Evolutionary conservation across 2,113 vertebrate genomes (phyloP).

Genomic region (Verasper variegatus): DNA sequence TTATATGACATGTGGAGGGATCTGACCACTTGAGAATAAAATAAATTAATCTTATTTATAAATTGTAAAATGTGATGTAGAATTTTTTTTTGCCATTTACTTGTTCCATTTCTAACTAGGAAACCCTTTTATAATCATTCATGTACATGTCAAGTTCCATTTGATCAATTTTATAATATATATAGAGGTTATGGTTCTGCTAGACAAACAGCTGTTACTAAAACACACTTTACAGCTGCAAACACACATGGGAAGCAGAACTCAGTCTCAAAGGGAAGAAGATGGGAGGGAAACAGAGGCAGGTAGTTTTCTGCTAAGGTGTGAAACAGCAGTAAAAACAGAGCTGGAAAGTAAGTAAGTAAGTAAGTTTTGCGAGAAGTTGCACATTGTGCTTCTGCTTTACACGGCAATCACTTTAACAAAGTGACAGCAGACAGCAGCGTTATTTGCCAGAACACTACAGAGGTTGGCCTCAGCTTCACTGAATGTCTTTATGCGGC

Average conservation of each 20-base stretch:
- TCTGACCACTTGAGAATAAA: no score
- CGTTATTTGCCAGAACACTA: constrained; percentile 33
- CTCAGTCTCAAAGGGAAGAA: constrained; percentile 13
- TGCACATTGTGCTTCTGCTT: constrained; percentile 13
- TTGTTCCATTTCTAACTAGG: no score
- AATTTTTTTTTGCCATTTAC: no score
- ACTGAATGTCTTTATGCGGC: constrained; percentile 56
- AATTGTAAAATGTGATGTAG: no score
- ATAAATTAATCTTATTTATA: no score
- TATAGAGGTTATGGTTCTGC: constrained; percentile 20
- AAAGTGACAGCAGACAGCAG: background rate
- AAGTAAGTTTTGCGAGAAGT: constrained; percentile 10
- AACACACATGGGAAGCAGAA: constrained; percentile 28
- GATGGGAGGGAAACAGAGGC: constrained; percentile 24
- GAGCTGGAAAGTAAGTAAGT: background rate
- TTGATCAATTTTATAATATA: no score
- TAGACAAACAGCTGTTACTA: constrained; percentile 20
- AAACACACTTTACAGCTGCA: constrained; percentile 6
- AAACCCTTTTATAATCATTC: no score
- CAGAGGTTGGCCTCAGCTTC: constrained; percentile 33
- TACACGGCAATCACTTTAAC: constrained; percentile 8
- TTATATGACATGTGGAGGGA: background rate
- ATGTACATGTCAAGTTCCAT: no score
- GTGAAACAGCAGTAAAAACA: constrained; percentile 30
- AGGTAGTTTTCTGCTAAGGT: constrained; percentile 1